Conservation (phyloP, 35 echinoderm and acorn worm genomes). For the Ptychodera flava region DNA sequence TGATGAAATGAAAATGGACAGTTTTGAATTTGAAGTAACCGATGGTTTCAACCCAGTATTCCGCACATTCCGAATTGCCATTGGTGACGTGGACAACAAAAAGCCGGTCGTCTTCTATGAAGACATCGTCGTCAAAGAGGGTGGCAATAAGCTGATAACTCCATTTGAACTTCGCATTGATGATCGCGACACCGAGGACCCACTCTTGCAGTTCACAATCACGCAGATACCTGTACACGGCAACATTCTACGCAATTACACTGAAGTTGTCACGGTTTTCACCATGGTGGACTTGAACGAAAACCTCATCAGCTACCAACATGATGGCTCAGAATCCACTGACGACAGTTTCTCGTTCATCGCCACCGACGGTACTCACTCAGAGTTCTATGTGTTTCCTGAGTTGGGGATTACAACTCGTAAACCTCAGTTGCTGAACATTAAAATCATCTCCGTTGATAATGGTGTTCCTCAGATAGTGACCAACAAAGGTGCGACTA, state of each 20-base stretch:
- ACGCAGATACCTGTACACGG: slow-evolving; percentile 90
- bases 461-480: slow-evolving; percentile 91
- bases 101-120: slow-evolving; percentile 76
- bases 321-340: slow-evolving; percentile 80
- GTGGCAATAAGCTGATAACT: slow-evolving; percentile 85
- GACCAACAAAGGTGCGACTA: slow-evolving; percentile 86
- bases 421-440: slow-evolving; percentile 68
- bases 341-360: slow-evolving; percentile 96
- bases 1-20: slow-evolving; percentile 97
- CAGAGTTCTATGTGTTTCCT: slow-evolving; percentile 79
- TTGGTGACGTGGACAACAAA: slow-evolving; percentile 96
- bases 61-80: slow-evolving; percentile 91
- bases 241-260: slow-evolving; percentile 81
- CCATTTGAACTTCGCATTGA: slow-evolving; percentile 87
- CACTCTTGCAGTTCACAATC: slow-evolving; percentile 62
- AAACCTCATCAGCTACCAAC: slow-evolving; percentile 97
- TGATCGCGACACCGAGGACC: slow-evolving; percentile 70
- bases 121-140: slow-evolving; percentile 62
- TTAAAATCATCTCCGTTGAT: slow-evolving; percentile 75
- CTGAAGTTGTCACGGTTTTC: slow-evolving; percentile 59
- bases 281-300: slow-evolving; percentile 91
- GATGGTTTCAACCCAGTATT: slow-evolving; percentile 97
- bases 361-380: slow-evolving; percentile 89
- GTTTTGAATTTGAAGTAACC: slow-evolving; percentile 94
- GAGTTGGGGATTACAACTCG: slow-evolving; percentile 55